phyloP scores from a whole-genome alignment of 2,797 vertebrate genomes.

The Bovichtus variegatus region DNA sequence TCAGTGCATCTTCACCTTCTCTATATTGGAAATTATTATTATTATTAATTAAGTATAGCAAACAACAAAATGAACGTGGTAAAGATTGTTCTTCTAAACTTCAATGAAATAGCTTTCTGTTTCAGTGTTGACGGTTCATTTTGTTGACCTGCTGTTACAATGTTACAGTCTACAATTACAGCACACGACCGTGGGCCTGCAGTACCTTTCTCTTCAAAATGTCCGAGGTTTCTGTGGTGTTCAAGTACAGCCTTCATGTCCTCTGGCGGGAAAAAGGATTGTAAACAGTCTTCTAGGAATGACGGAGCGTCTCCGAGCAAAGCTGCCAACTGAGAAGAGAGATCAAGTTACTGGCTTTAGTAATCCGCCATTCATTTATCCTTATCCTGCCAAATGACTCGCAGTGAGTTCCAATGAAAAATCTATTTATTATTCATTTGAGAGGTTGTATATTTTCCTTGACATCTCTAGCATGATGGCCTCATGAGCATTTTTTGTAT shows the following conservation, averaged over 20 bases:
- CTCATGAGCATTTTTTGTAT: background rate
- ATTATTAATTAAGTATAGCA: no score
- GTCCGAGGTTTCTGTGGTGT: conserved; percentile 79
- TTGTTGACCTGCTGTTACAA: no score
- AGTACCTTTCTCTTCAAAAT: conserved; percentile 80
- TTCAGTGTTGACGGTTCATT: background rate
- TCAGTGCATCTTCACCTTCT: background rate
- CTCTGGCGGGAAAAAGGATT: conserved; percentile 77
- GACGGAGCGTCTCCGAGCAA: conserved; percentile 74
- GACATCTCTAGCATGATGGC: background rate
- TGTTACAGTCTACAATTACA: background rate
- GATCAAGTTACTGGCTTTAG: conserved; percentile 34
- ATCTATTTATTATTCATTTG: background rate
- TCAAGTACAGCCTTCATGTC: conserved; percentile 79
- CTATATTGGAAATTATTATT: no score
- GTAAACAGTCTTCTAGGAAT: conserved; percentile 79
- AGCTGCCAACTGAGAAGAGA: conserved; percentile 70
- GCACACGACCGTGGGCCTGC: fast-evolving
- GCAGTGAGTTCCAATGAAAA: background rate
- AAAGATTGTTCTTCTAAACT: background rate
- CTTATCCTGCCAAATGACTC: background rate
- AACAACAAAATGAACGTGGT: no score
- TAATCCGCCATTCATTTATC: background rate
- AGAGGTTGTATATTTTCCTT: background rate
- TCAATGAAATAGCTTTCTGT: background rate